Evolutionary conservation across 2,113 vertebrate species (phyloP).

Genomic region (Macrotis lagotis): DNA sequence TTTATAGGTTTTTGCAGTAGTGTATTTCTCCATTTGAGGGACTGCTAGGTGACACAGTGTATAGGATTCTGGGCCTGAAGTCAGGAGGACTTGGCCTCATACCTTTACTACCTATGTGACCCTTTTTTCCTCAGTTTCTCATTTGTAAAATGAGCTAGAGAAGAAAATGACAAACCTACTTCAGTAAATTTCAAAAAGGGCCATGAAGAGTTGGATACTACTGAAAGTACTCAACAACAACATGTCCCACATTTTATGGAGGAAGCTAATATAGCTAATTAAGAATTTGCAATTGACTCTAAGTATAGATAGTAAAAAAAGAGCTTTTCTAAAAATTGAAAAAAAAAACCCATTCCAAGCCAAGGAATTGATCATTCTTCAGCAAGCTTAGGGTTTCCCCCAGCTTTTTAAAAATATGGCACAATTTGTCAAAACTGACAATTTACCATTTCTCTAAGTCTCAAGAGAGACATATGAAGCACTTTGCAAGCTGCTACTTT

Average conservation of each 20-base stretch:
- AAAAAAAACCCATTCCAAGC: slow-evolving; percentile 8
- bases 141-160: neutral
- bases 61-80: neutral
- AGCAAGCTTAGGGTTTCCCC: neutral
- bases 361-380: neutral
- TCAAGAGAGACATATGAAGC: slow-evolving; percentile 8
- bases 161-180: no score
- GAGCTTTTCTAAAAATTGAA: slow-evolving; percentile 7
- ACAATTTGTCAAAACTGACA: neutral
- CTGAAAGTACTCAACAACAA: no score
- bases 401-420: neutral
- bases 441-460: neutral
- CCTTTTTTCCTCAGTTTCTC: neutral
- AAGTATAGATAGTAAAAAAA: neutral
- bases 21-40: neutral
- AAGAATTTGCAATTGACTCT: slow-evolving; percentile 18
- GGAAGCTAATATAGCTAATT: neutral
- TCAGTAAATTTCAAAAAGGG: no score
- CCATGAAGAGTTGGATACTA: no score
- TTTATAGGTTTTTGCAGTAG: neutral
- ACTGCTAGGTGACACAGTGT: neutral
- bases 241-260: neutral
- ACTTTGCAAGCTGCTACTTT: neutral
- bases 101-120: neutral
- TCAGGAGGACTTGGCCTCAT: neutral